These are phyloP conservation scores for Luehdorfia chinensis DNA, from an alignment of 1,140 invertebrate species.

Conservation along the genomic window DNA sequence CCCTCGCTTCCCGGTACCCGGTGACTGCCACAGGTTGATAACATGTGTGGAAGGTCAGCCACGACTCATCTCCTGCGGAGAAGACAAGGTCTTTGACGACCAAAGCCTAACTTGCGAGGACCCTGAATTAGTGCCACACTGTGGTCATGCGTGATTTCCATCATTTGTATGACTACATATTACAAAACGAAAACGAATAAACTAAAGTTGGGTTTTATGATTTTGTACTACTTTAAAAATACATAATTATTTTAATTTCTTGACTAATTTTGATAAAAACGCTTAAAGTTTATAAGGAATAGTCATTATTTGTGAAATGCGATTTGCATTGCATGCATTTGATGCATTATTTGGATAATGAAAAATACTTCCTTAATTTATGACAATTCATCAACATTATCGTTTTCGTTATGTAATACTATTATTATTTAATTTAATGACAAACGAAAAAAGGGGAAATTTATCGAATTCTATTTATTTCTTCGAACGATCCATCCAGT, in stretches of 20 bases:
- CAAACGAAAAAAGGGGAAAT: conserved; percentile 31
- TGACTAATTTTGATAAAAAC: too few relatives aligned
- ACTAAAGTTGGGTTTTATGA: not conserved
- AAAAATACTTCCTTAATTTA: too few relatives aligned
- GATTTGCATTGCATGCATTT: too few relatives aligned
- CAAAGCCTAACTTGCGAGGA: conserved; percentile 89
- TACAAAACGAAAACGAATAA: conserved; percentile 30
- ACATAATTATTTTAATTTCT: not conserved
- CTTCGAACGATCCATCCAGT: conserved; percentile 12
- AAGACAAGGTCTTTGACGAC: conserved; percentile 91
- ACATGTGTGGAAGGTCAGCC: conserved; percentile 93
- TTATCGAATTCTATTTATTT: conserved; percentile 54
- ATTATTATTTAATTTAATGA: conserved; percentile 29
- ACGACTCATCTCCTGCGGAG: conserved; percentile 89
- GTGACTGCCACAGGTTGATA: conserved; percentile 89
- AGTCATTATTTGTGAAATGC: too few relatives aligned
- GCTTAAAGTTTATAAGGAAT: too few relatives aligned
- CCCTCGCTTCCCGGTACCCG: conserved; percentile 90
- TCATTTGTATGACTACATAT: conserved; percentile 16
- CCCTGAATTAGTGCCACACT: conserved; percentile 84
- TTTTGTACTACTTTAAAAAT: too few relatives aligned
- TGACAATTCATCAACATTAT: too few relatives aligned
- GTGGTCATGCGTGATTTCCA: conserved; percentile 48
- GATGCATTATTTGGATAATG: too few relatives aligned
- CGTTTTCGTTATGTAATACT: conserved; percentile 57